Conservation (phyloP, 1,140 invertebrate genomes). For the Melipona quadrifasciata region DNA sequence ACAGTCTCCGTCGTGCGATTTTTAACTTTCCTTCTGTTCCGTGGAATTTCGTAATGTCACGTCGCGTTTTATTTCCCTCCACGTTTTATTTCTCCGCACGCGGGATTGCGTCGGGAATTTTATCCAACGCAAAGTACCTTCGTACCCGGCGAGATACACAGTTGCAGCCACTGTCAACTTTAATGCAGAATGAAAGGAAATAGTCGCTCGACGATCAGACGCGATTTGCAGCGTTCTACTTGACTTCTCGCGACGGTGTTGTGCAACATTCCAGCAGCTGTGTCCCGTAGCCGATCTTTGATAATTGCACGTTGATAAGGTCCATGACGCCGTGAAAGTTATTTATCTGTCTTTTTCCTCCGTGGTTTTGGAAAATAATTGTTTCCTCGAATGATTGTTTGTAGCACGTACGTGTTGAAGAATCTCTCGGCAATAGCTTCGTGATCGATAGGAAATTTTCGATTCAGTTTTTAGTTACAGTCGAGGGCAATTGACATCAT, state of each 20-base stretch:
- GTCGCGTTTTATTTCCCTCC: not conserved
- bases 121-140: not conserved
- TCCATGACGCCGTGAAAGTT: conserved; percentile 20
- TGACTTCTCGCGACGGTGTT: not conserved
- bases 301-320: conserved; percentile 36
- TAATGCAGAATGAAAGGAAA: not conserved
- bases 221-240: conserved; percentile 1
- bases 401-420: too few relatives aligned
- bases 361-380: too few relatives aligned
- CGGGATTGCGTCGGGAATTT: not conserved
- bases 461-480: too few relatives aligned
- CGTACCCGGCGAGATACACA: not conserved
- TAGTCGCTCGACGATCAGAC: not conserved
- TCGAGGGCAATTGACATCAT: too few relatives aligned
- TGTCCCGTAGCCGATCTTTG: not conserved
- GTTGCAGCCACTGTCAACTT: not conserved
- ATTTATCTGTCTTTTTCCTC: conserved; percentile 50
- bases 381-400: too few relatives aligned
- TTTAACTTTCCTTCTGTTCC: not conserved
- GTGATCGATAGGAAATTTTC: too few relatives aligned
- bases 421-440: too few relatives aligned
- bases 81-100: not conserved
- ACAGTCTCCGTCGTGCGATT: not conserved
- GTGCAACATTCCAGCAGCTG: conserved; percentile 8
- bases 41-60: not conserved